Percentiles rank a stretch among this genome's conserved stretches.
Conservation (phyloP, 2,113 vertebrate species). For the Dipodomys merriami region DNA sequence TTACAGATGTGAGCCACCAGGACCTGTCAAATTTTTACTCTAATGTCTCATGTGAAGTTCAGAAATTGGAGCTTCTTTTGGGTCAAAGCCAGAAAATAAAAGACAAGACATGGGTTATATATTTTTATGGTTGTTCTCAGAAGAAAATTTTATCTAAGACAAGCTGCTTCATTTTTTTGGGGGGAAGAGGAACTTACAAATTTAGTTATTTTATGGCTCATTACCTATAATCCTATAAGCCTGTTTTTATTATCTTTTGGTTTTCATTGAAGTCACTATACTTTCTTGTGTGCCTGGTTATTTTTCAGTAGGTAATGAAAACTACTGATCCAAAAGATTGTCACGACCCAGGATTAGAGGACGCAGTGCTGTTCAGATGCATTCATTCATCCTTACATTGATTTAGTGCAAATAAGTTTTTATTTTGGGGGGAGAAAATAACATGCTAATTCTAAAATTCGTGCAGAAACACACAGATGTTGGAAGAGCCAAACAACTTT, state of each 20-base stretch:
- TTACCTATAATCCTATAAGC: background rate
- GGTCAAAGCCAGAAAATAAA: background rate
- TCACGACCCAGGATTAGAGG: background rate
- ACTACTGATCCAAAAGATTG: background rate
- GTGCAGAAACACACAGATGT: background rate
- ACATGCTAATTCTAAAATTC: background rate
- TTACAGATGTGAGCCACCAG: too few species aligned
- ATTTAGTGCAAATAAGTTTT: background rate
- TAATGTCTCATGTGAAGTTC: background rate
- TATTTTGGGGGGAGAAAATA: background rate
- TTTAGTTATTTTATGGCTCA: background rate
- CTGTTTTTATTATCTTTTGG: background rate
- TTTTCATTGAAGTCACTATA: background rate
- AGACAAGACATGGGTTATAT: background rate
- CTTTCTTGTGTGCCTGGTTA: background rate
- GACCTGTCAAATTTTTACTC: too few species aligned
- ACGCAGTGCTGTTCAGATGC: background rate
- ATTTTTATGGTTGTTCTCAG: background rate
- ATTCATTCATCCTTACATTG: background rate
- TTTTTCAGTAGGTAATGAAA: background rate
- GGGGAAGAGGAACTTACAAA: background rate
- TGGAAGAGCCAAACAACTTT: background rate
- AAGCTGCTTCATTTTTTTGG: background rate
- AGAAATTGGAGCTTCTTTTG: background rate
- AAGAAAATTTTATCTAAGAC: background rate